A percentile compares a stretch with the other conserved stretches of the same genome.
These are phyloP conservation scores for Adelognathus sp. DNA, from an alignment of 2,888 invertebrate species.

Conservation along the genomic window DNA sequence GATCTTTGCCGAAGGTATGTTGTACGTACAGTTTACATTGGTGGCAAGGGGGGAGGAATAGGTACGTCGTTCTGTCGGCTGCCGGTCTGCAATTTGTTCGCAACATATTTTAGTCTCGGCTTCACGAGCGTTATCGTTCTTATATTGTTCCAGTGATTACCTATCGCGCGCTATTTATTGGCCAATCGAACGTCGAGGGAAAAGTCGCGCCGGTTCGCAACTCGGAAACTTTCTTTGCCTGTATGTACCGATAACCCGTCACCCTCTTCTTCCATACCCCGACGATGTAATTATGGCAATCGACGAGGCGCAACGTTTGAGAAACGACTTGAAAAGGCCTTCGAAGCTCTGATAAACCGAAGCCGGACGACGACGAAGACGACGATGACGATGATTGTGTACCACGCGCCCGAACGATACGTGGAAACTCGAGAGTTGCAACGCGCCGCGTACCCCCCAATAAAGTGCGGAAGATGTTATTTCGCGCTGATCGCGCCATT, in stretches of 20 bases:
- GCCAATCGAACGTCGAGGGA: conserved; percentile 39
- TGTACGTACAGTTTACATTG: not conserved
- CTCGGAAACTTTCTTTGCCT: conserved; percentile 51
- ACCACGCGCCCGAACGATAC: conserved; percentile 29
- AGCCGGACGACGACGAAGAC: not conserved
- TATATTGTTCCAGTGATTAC: conserved; percentile 65
- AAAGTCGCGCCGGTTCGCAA: conserved; percentile 39
- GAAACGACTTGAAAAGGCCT: conserved; percentile 53
- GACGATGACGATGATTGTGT: conserved; percentile 46
- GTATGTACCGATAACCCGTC: conserved; percentile 10
- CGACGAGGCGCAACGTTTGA: conserved; percentile 45
- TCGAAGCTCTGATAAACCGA: conserved; percentile 28
- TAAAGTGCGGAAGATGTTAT: conserved; percentile 70
- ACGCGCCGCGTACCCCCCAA: conserved; percentile 54
- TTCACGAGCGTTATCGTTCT: conserved; percentile 58
- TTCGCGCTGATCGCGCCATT: conserved; percentile 64
- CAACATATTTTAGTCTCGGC: conserved; percentile 56
- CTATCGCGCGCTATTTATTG: conserved; percentile 66
- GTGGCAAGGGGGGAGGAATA: not conserved
- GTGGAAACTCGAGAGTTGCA: conserved; percentile 30
- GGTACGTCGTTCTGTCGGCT: conserved; percentile 22
- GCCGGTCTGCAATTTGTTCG: conserved; percentile 63
- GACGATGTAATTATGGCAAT: conserved; percentile 67
- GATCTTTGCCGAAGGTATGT: conserved; percentile 51
- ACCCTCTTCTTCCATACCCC: not conserved